phyloP scores from a whole-genome alignment of 2,888 invertebrate species.

The Heliconius hortense region DNA sequence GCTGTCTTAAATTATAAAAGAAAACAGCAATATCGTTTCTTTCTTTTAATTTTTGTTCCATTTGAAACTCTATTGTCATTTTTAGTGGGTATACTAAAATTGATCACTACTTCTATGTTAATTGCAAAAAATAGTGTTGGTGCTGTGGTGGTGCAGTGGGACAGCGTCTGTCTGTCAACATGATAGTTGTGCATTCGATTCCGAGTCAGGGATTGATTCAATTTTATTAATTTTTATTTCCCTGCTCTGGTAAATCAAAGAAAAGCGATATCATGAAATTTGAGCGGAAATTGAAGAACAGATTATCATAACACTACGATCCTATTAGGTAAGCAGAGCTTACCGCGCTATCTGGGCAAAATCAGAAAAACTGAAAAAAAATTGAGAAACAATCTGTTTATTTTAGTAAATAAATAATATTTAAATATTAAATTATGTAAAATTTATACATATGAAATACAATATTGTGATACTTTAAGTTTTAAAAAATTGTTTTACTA shows the following conservation, averaged over 20 bases:
- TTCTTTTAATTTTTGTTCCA: neutral
- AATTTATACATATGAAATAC: neutral
- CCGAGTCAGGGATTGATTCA: no score
- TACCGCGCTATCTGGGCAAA: no score
- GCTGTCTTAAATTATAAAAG: conserved; percentile 22
- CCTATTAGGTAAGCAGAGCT: no score
- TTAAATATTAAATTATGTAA: neutral
- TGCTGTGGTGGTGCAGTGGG: no score
- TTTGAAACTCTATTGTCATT: neutral
- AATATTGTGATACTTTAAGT: neutral
- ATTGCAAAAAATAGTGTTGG: neutral
- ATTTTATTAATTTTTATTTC: no score
- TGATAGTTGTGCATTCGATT: no score
- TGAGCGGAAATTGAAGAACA: no score
- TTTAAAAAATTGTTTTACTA: neutral
- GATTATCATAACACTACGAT: no score
- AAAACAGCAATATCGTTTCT: conserved; percentile 3
- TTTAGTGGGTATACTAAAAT: neutral
- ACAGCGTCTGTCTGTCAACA: no score
- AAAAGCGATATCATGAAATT: no score
- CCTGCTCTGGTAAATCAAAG: no score
- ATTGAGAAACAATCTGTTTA: neutral
- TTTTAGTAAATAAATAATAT: neutral
- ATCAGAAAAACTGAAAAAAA: neutral
- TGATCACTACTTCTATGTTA: neutral